Evolutionary conservation across 2,888 invertebrate genomes (phyloP), one percentile per base, ranked within the genome.

Genomic region (Coelogynopora nodosa): DNA sequence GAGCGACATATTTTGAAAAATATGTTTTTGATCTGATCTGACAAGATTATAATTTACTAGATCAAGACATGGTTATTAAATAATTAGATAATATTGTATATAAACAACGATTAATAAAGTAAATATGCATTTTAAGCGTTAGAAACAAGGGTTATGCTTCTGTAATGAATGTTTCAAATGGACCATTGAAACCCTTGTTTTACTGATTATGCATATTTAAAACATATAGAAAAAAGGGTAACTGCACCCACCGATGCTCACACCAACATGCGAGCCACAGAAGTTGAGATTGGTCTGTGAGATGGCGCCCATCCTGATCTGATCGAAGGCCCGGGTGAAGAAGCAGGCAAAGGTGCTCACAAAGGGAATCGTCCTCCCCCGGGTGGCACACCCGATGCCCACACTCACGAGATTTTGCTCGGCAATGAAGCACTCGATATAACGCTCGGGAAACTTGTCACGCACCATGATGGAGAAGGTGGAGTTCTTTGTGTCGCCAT

Each of bases 281-380:
- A 97, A 96, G 93, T 98, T 99, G 27, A 96, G 95, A 92, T 99
- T 98, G 29, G 96, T 95, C 93, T 97, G 97, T 67, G 98, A 98
- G 91, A 99, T 97, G 84, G 98, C 99, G 27, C 97, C 99, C 98
- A 99, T 99, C 88, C 99, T 95, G 91, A 99, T 96, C 94, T 99
- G 98, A 93, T 99, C 98, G 92, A 95, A 97, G 84, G 97, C 97
- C 89, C 99, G 94, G 0, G 96, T 95, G 92, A 98, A 95, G 94
- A 99, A 99, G 0, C 97, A 96, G 67, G 98, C 98, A 93, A 99
- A 99, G 10, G 99, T 98, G 87, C 97, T 97, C 0, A 94, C 96
- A 93, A 99, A 99, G 0, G 97, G 95, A 84, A 99, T 94, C 1
- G 96, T 95, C 88, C 99, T 94, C 91, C 96, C 95, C 88, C 99